Percentiles rank a stretch among this genome's conserved stretches.
These are phyloP conservation scores for Drosophila fulvimacula DNA, from an alignment of 2,888 invertebrate genomes.

Conservation along the genomic window DNA sequence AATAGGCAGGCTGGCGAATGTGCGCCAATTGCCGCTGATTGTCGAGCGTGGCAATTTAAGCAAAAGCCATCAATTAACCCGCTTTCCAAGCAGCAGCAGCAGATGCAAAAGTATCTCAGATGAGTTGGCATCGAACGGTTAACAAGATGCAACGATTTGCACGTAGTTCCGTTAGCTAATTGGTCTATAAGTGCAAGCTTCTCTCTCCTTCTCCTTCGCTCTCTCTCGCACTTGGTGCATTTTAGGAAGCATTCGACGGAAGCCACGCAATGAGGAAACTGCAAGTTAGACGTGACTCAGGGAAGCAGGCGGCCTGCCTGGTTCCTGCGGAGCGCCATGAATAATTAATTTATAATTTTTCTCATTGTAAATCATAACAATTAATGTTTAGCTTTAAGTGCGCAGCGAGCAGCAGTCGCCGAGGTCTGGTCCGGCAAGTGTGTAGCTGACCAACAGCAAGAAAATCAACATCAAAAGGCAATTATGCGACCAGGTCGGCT, in stretches of 20 bases:
- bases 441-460: slow-evolving; percentile 44
- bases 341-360: slow-evolving; percentile 76
- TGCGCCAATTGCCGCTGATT: slow-evolving; percentile 57
- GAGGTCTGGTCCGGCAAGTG: slow-evolving; percentile 13
- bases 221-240: not conserved
- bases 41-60: slow-evolving; percentile 76
- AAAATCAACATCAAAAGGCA: slow-evolving; percentile 67
- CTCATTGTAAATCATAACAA: slow-evolving; percentile 81
- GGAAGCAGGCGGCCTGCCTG: slow-evolving; percentile 1
- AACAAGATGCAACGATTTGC: slow-evolving; percentile 76
- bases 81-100: slow-evolving; percentile 59
- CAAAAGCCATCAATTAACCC: slow-evolving; percentile 80
- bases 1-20: slow-evolving; percentile 4
- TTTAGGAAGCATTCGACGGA: slow-evolving; percentile 41
- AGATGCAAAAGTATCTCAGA: slow-evolving; percentile 56
- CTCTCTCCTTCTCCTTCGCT: not conserved
- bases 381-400: slow-evolving; percentile 70
- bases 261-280: slow-evolving; percentile 35
- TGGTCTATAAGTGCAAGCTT: slow-evolving; percentile 52
- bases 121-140: slow-evolving; percentile 60
- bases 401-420: slow-evolving; percentile 7
- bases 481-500: slow-evolving; percentile 44
- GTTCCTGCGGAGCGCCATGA: slow-evolving; percentile 36
- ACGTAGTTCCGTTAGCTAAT: slow-evolving; percentile 80
- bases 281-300: slow-evolving; percentile 17